Base-by-base conservation (phyloP, 2,797 vertebrate species). In the Discoglossus pictus region DNA sequence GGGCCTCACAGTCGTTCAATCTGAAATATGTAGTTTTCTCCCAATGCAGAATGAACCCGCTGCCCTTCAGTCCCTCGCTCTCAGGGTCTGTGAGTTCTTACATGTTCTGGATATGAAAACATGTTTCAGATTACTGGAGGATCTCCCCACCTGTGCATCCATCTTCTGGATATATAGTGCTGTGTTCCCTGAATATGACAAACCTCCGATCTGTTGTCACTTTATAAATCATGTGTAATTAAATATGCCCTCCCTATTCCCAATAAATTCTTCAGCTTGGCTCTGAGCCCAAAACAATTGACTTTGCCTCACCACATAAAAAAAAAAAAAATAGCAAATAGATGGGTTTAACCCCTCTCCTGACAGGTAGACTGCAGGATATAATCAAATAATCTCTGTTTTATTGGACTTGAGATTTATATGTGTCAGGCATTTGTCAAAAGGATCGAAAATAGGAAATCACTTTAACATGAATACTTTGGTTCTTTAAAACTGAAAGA, bases 161-260 rank as follows among this genome's bases (percentile, higher is more conserved):
- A 35, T 61, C 67, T 62, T 62, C 15, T 11, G 51, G 23, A 69
- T 31, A 69, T 62, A 62, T 24, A 62, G 52, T 25, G 36, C 36
- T 24, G 38, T 10, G 35, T 10, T 58, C 60, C 67, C 67, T 34
- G 59, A 31, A 56, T 42, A 56, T 58, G 52, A 71, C 68, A 71
- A 58, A 48, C 35, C 52, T 62, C 47, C 36, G 13, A 35, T 63
- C 51, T 27, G 44, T 70, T 44, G 17, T 40, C 60, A 51, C 52
- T 9, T 36, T 56, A 64, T 64, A 71, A 71, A 63, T 71, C 60
- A 63, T 40, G 12, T 71, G 68, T 71, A 71, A 71, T 71, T 64
- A 64, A 63, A 71, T 71, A 63, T 71, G 60, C 68, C 68, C 52
- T 64, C 52, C 52, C 68, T 43, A 58, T 58, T 71, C 68, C 60